A percentile compares a stretch with the other conserved stretches of the same genome.
Conservation (phyloP, 2,888 invertebrate species). For the Itoplectis maculator region DNA sequence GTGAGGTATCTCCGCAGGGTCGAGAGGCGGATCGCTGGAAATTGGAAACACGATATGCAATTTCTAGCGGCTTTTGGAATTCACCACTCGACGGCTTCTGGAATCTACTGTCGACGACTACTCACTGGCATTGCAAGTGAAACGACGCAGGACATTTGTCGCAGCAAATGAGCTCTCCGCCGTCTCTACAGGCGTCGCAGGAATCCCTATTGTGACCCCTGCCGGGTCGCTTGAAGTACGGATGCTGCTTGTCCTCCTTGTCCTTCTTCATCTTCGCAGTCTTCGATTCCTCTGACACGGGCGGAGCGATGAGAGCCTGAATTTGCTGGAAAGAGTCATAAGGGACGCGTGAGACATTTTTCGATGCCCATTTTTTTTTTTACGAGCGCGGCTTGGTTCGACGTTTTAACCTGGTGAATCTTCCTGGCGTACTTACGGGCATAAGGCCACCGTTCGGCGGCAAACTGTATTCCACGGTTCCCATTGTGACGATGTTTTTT, state of each 20-base stretch:
- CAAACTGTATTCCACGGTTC: constrained; percentile 90
- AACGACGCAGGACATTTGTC: constrained; percentile 98
- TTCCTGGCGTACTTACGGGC: constrained; percentile 91
- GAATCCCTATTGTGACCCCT: constrained; percentile 96
- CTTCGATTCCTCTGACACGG: constrained; percentile 90
- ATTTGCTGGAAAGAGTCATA: constrained; percentile 89
- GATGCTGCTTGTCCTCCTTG: constrained; percentile 88
- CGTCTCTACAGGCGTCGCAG: constrained; percentile 97
- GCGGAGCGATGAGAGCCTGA: constrained; percentile 94
- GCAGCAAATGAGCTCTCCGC: constrained; percentile 97
- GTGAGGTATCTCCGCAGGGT: constrained; percentile 94
- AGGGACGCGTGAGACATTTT: constrained; percentile 21
- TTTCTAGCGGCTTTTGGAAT: neutral
- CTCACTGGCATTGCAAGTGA: constrained; percentile 98
- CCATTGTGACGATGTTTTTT: constrained; percentile 83
- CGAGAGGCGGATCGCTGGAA: constrained; percentile 95
- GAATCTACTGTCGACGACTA: neutral
- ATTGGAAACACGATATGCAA: neutral
- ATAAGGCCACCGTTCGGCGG: constrained; percentile 93
- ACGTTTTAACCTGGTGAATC: constrained; percentile 20
- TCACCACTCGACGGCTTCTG: no score
- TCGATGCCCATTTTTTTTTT: no score
- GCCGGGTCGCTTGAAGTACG: constrained; percentile 94
- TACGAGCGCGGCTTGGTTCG: neutral
- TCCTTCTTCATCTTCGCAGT: constrained; percentile 86